phyloP scores from a whole-genome alignment of 1,140 invertebrate species.

The Drosophila rufa region DNA sequence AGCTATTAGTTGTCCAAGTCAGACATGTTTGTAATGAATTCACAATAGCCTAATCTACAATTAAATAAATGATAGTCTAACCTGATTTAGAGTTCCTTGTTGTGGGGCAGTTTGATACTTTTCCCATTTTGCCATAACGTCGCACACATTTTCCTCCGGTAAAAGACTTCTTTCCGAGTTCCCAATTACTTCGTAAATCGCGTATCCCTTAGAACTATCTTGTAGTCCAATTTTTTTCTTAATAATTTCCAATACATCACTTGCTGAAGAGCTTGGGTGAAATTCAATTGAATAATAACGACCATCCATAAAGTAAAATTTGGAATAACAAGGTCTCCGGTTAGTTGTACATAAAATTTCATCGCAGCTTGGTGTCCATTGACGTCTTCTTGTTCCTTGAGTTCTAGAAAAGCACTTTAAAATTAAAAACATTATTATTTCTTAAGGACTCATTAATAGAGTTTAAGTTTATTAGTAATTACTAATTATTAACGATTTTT shows the following conservation, averaged over 20 bases:
- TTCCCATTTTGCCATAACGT: conserved; percentile 98
- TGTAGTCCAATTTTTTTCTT: conserved; percentile 96
- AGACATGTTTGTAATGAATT: not conserved
- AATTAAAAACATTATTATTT: not conserved
- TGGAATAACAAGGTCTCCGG: conserved; percentile 94
- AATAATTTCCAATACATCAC: conserved; percentile 95
- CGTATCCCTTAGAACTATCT: conserved; percentile 90
- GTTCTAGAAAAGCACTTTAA: conserved; percentile 78
- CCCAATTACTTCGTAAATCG: conserved; percentile 88
- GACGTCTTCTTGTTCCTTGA: conserved; percentile 91
- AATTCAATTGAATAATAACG: conserved; percentile 98
- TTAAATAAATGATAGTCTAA: conserved; percentile 5
- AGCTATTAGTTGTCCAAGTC: no score
- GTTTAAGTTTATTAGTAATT: no score
- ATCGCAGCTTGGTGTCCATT: conserved; percentile 96
- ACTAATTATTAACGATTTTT: no score
- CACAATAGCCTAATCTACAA: not conserved
- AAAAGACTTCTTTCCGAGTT: conserved; percentile 93
- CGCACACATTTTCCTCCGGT: conserved; percentile 95
- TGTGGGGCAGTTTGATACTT: conserved; percentile 89
- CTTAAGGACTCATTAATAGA: not conserved
- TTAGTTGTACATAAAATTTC: conserved; percentile 97
- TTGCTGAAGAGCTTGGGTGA: conserved; percentile 96
- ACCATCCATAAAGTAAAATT: conserved; percentile 97
- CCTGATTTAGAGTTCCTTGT: conserved; percentile 85